Evolutionary conservation across 2,888 invertebrate species (phyloP).

Genomic region (Drosophila subquinaria): DNA sequence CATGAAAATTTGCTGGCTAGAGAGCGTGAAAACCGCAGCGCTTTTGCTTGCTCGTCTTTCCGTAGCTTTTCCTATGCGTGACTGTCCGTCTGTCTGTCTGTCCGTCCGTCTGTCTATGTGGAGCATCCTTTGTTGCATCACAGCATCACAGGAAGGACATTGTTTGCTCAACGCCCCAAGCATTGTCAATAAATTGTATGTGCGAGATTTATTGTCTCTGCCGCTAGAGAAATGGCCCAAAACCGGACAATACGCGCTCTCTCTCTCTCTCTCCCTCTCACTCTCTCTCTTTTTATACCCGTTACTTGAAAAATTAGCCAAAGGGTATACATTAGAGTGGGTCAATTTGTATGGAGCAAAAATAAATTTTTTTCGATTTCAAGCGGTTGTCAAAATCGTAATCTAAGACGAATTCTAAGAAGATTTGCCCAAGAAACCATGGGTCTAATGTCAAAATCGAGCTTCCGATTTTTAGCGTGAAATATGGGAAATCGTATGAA

Average conservation of each 20-base stretch:
- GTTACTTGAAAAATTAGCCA: too few species aligned
- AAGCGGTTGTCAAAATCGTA: too few species aligned
- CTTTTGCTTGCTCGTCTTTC: background rate
- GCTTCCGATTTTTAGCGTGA: too few species aligned
- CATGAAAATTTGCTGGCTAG: conserved; percentile 18
- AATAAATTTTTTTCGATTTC: too few species aligned
- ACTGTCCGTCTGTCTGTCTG: background rate
- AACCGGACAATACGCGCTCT: conserved; percentile 40
- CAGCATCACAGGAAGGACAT: conserved; percentile 68
- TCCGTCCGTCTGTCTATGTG: background rate
- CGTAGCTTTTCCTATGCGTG: background rate
- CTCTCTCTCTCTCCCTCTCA: background rate
- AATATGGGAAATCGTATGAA: too few species aligned
- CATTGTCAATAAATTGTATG: conserved; percentile 81
- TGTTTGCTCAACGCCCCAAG: conserved; percentile 74
- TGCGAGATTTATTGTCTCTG: conserved; percentile 74
- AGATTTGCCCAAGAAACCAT: too few species aligned
- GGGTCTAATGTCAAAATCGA: too few species aligned
- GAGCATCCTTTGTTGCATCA: conserved; percentile 60
- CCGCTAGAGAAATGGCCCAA: conserved; percentile 58
- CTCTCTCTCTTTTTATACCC: background rate
- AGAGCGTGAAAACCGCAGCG: background rate
- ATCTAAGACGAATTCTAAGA: too few species aligned
- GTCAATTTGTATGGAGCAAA: too few species aligned
- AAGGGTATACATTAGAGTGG: too few species aligned